Evolutionary conservation across 2,888 invertebrate genomes (phyloP).

Genomic region (Zootermopsis nevadensis): DNA sequence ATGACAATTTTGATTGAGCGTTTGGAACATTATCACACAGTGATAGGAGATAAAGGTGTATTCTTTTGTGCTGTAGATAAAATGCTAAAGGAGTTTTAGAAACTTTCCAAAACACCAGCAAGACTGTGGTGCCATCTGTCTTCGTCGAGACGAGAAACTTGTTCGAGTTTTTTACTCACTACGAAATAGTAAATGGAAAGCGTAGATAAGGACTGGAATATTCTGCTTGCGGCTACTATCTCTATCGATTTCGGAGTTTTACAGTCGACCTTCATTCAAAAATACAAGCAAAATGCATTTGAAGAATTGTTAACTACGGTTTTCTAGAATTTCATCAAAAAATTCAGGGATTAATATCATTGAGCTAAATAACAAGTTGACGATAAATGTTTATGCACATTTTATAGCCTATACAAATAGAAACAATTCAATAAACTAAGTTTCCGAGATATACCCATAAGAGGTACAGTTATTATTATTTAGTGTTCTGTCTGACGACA

Average conservation of each 20-base stretch:
- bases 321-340: background rate
- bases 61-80: background rate
- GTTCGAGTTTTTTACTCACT: background rate
- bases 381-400: too few species aligned
- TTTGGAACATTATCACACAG: background rate
- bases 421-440: too few species aligned
- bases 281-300: constrained; percentile 16
- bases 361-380: too few species aligned
- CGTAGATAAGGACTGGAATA: background rate
- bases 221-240: background rate
- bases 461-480: too few species aligned
- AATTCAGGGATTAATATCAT: too few species aligned
- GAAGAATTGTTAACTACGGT: background rate
- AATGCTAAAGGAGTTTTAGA: background rate
- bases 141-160: background rate
- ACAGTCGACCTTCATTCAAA: background rate
- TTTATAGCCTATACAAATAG: too few species aligned
- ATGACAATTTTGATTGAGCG: background rate
- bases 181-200: background rate
- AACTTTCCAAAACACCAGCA: background rate
- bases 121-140: background rate
- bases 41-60: background rate
- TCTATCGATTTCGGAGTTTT: background rate
- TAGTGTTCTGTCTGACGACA: too few species aligned
- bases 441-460: too few species aligned